These are phyloP conservation scores for Protosalanx chinensis DNA, from an alignment of 2,797 vertebrate genomes.

Conservation along the genomic window DNA sequence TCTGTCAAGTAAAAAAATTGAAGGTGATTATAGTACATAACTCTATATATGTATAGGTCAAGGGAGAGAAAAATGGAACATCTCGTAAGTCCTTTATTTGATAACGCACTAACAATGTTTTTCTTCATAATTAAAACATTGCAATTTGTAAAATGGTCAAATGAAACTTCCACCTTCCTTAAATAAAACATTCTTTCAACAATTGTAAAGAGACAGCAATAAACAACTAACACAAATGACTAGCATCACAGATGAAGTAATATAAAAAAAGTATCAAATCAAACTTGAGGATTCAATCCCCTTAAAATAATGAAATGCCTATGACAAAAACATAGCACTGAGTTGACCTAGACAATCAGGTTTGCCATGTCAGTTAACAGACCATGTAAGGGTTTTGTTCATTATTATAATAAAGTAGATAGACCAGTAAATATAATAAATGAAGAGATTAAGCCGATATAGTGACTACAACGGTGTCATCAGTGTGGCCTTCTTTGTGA, in stretches of 20 bases:
- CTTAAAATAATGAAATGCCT: slow-evolving; percentile 43
- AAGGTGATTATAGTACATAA: neutral
- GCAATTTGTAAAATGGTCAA: slow-evolving; percentile 28
- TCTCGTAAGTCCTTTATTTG: slow-evolving; percentile 6
- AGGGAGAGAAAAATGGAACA: slow-evolving; percentile 16
- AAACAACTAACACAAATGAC: slow-evolving; percentile 29
- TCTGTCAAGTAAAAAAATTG: neutral
- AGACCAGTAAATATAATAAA: slow-evolving; percentile 20
- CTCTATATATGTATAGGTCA: neutral
- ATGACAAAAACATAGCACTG: slow-evolving; percentile 17
- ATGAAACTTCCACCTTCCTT: slow-evolving; percentile 39
- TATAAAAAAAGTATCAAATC: slow-evolving; percentile 43
- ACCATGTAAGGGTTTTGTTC: slow-evolving; percentile 11
- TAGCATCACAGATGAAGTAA: slow-evolving; percentile 29
- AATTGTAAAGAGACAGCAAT: slow-evolving; percentile 36
- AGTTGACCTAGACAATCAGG: slow-evolving; percentile 9
- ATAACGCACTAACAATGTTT: slow-evolving; percentile 18
- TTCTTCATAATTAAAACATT: slow-evolving; percentile 33
- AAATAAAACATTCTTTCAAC: slow-evolving; percentile 57
- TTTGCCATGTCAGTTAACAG: slow-evolving; percentile 30
- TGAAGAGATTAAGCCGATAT: slow-evolving; percentile 19
- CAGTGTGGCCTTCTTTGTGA: slow-evolving; percentile 22
- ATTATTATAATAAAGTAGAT: slow-evolving; percentile 7
- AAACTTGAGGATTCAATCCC: slow-evolving; percentile 60
- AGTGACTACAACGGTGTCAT: slow-evolving; percentile 23